Base-by-base conservation (phyloP, 2,888 invertebrate genomes). In the Eilema caniola region DNA sequence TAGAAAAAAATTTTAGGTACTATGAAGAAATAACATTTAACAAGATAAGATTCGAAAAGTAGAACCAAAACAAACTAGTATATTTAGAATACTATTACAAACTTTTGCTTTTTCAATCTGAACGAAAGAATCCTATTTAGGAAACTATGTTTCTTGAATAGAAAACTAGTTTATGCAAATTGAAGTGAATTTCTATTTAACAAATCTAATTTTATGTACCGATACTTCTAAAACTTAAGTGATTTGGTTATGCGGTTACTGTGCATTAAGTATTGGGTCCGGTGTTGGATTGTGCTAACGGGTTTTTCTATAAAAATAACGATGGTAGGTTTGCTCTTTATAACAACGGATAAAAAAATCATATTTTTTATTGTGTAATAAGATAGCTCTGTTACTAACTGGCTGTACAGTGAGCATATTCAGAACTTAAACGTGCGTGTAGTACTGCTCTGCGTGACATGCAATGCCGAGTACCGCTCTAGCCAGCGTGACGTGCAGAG, bases 51-150 rank as follows among this genome's bases (percentile, higher is more conserved):
- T 10, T n/a, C 2, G 0, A 53, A 5, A 53, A 53, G 53, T 53
- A 8, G n/a, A n/a, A 53, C 2, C 20, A 47, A 16, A 53, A 41
- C 16, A 16, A 53, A 41, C 41, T 41, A 41, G n/a, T 53, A 53
- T 61, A 14, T 61, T 31, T 47, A 14, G 67, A 57, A 24, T 62
- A 41, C 12, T 20, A 67, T 41, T 56, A 73, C 12, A 53, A 67
- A 56, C n/a, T 53, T n/a, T 53, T 20, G n/a, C 12, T 57, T 66
- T 70, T 66, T 37, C 66, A 63, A 72, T 66, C 14, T 28, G 23
- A 66, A 47, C 47, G 63, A 14, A 56, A 31, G 53, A 66, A 69
- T 37, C 3, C 31, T 41, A 14, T 63, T 72, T 63, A 37, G 14
- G 5, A 72, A 59, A 62, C n/a, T 62, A 23, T 37, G 62, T 62